These are phyloP conservation scores for Larimichthys crocea DNA, from an alignment of 2,113 vertebrate genomes.

Conservation along the genomic window DNA sequence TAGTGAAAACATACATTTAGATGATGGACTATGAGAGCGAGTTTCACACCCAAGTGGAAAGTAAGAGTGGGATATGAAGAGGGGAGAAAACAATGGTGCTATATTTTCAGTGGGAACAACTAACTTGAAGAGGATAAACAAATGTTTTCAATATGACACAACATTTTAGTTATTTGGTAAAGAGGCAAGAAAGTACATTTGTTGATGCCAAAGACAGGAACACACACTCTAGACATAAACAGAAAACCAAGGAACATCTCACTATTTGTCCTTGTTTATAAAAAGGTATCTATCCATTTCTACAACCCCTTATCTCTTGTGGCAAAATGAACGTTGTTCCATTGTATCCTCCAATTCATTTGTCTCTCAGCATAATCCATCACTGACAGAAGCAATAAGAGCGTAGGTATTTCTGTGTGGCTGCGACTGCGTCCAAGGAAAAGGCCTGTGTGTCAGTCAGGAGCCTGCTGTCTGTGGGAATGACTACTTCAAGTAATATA, in stretches of 20 bases:
- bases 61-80: not conserved
- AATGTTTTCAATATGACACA: constrained; percentile 9
- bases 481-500: constrained; percentile 33
- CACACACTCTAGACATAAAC: constrained; percentile 1
- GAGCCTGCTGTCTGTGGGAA: constrained; percentile 15
- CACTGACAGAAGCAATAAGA: constrained; percentile 56
- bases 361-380: constrained; percentile 60
- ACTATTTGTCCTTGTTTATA: constrained; percentile 23
- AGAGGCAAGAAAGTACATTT: not conserved
- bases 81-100: not conserved
- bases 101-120: not conserved
- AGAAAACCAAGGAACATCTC: constrained; percentile 34
- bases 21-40: not conserved
- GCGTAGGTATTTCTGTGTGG: constrained; percentile 25
- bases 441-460: constrained; percentile 1
- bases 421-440: constrained; percentile 14
- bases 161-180: constrained; percentile 14
- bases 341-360: constrained; percentile 50
- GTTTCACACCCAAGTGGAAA: not conserved
- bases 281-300: constrained; percentile 36
- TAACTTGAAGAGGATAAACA: not conserved
- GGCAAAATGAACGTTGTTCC: constrained; percentile 36
- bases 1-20: not conserved
- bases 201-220: constrained; percentile 1
- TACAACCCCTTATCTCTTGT: constrained; percentile 35